Conservation (phyloP, 1,140 invertebrate species). For the Bombus fervidus region DNA sequence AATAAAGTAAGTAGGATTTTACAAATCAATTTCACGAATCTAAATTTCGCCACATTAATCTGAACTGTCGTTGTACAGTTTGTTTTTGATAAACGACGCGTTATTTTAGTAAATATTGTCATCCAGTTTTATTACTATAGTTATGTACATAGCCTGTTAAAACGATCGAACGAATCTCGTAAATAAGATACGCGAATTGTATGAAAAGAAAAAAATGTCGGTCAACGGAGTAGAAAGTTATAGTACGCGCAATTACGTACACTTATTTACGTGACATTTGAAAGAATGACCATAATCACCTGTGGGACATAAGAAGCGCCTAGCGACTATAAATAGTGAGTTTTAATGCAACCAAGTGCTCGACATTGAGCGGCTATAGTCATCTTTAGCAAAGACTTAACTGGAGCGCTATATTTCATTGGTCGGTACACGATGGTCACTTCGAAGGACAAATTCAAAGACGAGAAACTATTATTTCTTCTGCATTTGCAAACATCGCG, state of each 20-base stretch:
- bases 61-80: too few relatives aligned
- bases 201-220: background rate
- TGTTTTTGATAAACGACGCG: too few relatives aligned
- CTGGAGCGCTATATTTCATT: background rate
- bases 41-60: too few relatives aligned
- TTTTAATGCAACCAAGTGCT: background rate
- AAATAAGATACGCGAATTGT: background rate
- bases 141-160: too few relatives aligned
- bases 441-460: background rate
- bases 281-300: background rate
- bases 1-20: too few relatives aligned
- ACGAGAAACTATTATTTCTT: background rate
- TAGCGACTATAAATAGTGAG: background rate
- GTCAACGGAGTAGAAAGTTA: background rate
- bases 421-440: background rate
- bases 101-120: too few relatives aligned
- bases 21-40: too few relatives aligned
- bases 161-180: too few relatives aligned
- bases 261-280: background rate
- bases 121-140: too few relatives aligned
- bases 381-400: background rate
- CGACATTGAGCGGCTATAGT: slow-evolving; percentile 2
- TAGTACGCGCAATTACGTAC: background rate
- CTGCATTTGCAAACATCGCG: too few relatives aligned
- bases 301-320: background rate